These are phyloP conservation scores for Austrolebias charrua DNA, from an alignment of 2,797 vertebrate genomes.

Conservation along the genomic window DNA sequence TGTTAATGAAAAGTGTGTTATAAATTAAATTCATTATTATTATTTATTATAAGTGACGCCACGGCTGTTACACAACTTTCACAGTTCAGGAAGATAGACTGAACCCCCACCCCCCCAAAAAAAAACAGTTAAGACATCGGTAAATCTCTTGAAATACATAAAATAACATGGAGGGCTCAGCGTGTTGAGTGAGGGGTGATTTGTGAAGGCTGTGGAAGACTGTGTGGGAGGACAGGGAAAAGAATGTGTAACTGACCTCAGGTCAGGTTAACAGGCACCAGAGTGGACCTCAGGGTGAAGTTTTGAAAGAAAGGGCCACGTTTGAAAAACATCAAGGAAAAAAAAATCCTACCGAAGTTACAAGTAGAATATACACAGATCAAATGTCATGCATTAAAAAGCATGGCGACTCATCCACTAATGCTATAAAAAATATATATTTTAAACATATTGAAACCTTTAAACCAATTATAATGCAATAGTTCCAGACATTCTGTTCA, in stretches of 20 bases:
- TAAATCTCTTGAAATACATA: constrained; percentile 13
- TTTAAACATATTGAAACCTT: constrained; percentile 3
- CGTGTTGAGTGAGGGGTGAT: constrained; percentile 1
- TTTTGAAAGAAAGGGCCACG: constrained; percentile 4
- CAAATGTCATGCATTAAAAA: constrained; percentile 7
- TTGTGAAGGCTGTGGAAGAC: constrained; percentile 8
- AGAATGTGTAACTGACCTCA: constrained; percentile 20
- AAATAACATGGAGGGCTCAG: not conserved
- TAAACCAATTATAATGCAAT: constrained; percentile 18
- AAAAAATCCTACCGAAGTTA: not conserved
- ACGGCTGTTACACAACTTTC: not conserved
- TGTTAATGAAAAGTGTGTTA: too few relatives aligned
- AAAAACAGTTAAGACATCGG: constrained; percentile 5
- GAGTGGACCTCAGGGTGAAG: constrained; percentile 4
- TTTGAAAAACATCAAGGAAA: not conserved
- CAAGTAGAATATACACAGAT: not conserved
- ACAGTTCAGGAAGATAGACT: not conserved
- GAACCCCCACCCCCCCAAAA: not conserved
- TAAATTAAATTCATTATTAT: too few relatives aligned
- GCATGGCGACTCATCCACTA: not conserved
- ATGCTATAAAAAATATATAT: not conserved
- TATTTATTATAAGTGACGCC: too few relatives aligned
- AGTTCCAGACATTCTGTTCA: constrained; percentile 23
- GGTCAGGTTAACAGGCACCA: constrained; percentile 17
- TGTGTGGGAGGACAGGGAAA: constrained; percentile 20